Conservation (phyloP, 2,888 invertebrate genomes). For the Xestia sexstrigata region DNA sequence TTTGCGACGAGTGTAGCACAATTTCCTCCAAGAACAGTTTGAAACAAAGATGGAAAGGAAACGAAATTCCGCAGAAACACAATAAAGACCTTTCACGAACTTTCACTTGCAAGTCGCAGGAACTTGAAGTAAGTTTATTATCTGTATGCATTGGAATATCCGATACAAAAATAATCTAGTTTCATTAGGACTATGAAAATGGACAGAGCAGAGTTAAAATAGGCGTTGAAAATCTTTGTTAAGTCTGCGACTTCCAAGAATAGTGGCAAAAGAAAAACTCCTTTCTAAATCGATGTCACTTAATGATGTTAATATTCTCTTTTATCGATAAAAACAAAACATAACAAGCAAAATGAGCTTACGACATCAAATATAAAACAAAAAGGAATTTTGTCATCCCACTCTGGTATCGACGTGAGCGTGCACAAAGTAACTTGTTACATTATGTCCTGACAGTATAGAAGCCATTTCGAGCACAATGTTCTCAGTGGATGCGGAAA, state of each 20-base stretch:
- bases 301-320: background rate
- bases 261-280: background rate
- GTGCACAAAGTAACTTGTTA: constrained; percentile 75
- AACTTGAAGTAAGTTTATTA: constrained; percentile 61
- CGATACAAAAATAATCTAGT: constrained; percentile 51
- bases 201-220: background rate
- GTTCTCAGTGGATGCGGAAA: constrained; percentile 80
- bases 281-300: background rate
- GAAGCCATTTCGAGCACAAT: constrained; percentile 78
- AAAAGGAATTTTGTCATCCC: constrained; percentile 63
- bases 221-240: background rate
- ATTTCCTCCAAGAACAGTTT: constrained; percentile 72
- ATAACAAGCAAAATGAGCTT: constrained; percentile 13
- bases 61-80: constrained; percentile 78
- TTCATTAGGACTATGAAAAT: constrained; percentile 55
- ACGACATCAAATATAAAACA: constrained; percentile 39
- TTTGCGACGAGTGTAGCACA: constrained; percentile 73
- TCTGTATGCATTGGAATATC: constrained; percentile 56
- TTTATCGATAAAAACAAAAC: constrained; percentile 9
- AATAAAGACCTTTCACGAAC: constrained; percentile 79
- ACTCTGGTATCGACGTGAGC: constrained; percentile 68
- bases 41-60: constrained; percentile 78
- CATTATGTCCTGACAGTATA: constrained; percentile 74
- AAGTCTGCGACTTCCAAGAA: background rate
- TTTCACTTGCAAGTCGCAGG: constrained; percentile 70